Percentiles rank a stretch among this genome's conserved stretches.
Evolutionary conservation across 64 coral and sea anemone species (phyloP).

Genomic region (Exaiptasia diaphana): DNA sequence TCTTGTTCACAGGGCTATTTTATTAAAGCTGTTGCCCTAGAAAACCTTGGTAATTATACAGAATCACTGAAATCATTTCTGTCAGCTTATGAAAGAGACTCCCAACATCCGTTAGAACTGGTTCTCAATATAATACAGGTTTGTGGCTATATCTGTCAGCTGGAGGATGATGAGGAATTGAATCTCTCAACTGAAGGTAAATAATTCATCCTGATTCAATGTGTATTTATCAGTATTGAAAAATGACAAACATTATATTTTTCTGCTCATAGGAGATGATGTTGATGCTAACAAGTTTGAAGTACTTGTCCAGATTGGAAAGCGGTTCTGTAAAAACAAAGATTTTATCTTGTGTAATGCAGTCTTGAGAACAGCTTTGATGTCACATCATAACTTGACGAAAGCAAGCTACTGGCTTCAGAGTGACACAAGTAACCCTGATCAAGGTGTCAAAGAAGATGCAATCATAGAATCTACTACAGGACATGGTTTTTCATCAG

Average conservation of each 20-base stretch:
- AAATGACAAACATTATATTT: too few relatives aligned
- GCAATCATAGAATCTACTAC: background rate
- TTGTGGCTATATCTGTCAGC: slow-evolving; percentile 45
- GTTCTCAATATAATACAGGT: slow-evolving; percentile 46
- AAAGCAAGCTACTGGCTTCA: background rate
- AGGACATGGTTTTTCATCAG: slow-evolving; percentile 17
- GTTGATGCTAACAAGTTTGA: slow-evolving; percentile 42
- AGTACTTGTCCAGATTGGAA: slow-evolving; percentile 44
- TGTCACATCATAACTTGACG: slow-evolving; percentile 20
- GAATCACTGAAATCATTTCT: slow-evolving; percentile 58
- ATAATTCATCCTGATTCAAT: too few relatives aligned
- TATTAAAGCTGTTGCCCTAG: slow-evolving; percentile 63
- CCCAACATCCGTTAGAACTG: slow-evolving; percentile 26
- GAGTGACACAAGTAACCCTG: background rate
- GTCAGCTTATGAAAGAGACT: slow-evolving; percentile 72
- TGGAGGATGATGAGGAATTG: slow-evolving; percentile 47
- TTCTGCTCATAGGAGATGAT: background rate
- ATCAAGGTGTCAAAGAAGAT: background rate
- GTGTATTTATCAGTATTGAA: too few relatives aligned
- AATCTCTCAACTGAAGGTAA: slow-evolving; percentile 32
- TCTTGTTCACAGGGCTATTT: slow-evolving; percentile 59
- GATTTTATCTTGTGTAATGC: slow-evolving; percentile 2
- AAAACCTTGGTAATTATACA: slow-evolving; percentile 63
- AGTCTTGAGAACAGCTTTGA: slow-evolving; percentile 24
- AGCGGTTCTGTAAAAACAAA: slow-evolving; percentile 7